These are phyloP conservation scores for Neomonachus schauinslandi DNA, from an alignment of 2,113 vertebrate species.

Conservation along the genomic window DNA sequence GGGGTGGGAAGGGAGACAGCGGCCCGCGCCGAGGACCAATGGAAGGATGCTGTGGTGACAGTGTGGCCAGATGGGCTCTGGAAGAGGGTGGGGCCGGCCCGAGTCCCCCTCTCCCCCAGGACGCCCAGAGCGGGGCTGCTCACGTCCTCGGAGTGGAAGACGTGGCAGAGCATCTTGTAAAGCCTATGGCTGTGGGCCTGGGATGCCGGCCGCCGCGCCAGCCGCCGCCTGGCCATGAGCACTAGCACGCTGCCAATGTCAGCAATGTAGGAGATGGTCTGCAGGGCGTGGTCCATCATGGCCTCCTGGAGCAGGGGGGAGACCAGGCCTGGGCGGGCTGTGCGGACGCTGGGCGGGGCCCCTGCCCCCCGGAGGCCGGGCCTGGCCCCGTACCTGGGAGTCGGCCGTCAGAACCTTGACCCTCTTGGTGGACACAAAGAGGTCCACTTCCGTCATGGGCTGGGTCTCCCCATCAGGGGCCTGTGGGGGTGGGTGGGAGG, in stretches of 20 bases:
- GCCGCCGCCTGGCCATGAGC: constrained; percentile 94
- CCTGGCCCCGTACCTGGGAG: constrained; percentile 88
- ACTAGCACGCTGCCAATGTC: constrained; percentile 94
- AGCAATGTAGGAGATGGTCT: constrained; percentile 97
- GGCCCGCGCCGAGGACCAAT: too few relatives aligned
- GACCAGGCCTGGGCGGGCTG: background rate
- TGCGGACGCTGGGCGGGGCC: background rate
- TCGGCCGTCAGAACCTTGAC: constrained; percentile 95
- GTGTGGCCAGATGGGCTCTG: background rate
- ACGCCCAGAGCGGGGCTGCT: constrained; percentile 72
- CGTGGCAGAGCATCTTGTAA: constrained; percentile 95
- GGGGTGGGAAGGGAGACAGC: background rate
- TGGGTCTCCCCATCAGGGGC: constrained; percentile 97
- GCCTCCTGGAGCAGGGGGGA: constrained; percentile 89
- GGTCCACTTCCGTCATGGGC: constrained; percentile 96
- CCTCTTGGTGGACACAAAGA: constrained; percentile 96
- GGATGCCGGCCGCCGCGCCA: background rate
- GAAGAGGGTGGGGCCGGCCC: background rate
- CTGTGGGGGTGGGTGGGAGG: constrained; percentile 74
- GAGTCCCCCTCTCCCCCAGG: background rate
- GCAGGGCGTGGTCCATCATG: constrained; percentile 98
- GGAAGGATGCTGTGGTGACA: background rate
- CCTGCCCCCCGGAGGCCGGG: accelerated
- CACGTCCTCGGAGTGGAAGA: constrained; percentile 94
- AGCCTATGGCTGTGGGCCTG: constrained; percentile 85